These are phyloP conservation scores for Xanthia togata DNA, from an alignment of 2,888 invertebrate species.

Conservation along the genomic window DNA sequence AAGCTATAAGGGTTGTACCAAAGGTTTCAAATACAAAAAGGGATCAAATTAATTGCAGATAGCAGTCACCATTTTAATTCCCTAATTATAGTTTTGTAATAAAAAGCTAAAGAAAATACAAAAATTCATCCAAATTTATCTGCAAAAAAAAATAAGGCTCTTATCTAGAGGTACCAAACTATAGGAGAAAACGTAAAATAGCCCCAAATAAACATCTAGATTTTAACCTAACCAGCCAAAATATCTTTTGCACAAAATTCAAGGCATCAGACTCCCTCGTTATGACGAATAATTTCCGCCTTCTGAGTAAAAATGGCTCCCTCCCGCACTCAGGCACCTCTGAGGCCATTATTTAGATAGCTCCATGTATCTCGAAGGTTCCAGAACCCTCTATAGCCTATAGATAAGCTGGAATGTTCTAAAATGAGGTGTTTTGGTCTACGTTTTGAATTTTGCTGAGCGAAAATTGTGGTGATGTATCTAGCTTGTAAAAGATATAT, in stretches of 20 bases:
- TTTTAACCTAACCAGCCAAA: conserved; percentile 17
- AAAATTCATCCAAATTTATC: too few species aligned
- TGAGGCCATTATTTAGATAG: conserved; percentile 57
- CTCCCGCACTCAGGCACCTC: conserved; percentile 29
- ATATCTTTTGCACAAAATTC: conserved; percentile 43
- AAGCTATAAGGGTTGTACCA: too few species aligned
- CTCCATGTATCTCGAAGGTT: conserved; percentile 51
- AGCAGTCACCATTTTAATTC: background rate
- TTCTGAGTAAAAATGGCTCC: conserved; percentile 58
- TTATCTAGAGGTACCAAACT: too few species aligned
- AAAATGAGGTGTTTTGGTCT: conserved; percentile 35
- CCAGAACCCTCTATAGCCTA: conserved; percentile 31
- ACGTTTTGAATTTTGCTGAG: conserved; percentile 31
- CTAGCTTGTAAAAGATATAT: conserved; percentile 24
- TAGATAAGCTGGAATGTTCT: conserved; percentile 59
- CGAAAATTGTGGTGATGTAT: conserved; percentile 11
- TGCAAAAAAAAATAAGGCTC: too few species aligned
- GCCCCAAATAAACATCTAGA: conserved; percentile 7
- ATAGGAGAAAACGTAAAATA: background rate
- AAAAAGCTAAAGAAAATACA: too few species aligned
- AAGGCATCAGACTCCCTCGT: conserved; percentile 28
- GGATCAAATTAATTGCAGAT: too few species aligned
- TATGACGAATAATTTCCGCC: conserved; percentile 62
- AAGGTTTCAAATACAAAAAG: background rate
- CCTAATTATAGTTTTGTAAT: too few species aligned